These are phyloP conservation scores for Netelia fuscicornis DNA, from an alignment of 2,888 invertebrate genomes.

Conservation along the genomic window DNA sequence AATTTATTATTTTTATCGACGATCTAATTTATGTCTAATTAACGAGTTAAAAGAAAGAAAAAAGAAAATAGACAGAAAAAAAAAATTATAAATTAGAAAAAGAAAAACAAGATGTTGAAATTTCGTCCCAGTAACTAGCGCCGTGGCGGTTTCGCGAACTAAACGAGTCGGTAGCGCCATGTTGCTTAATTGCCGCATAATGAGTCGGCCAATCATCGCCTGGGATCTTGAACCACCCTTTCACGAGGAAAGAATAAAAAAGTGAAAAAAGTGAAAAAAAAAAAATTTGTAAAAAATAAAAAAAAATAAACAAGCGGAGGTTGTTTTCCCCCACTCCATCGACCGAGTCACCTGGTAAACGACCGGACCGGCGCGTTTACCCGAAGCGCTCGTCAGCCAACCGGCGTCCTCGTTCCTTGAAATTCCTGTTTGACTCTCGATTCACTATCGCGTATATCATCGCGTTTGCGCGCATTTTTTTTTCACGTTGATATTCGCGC, in stretches of 20 bases:
- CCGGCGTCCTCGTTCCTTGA: constrained; percentile 59
- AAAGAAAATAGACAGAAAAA: background rate
- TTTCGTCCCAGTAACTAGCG: constrained; percentile 73
- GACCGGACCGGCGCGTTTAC: constrained; percentile 46
- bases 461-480: background rate
- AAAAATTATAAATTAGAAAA: background rate
- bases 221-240: constrained; percentile 64
- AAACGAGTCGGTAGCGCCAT: constrained; percentile 74
- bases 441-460: constrained; percentile 36
- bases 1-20: too few species aligned
- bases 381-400: constrained; percentile 56
- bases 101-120: background rate
- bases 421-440: constrained; percentile 58
- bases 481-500: too few species aligned
- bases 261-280: background rate
- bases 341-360: constrained; percentile 21
- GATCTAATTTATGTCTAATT: too few species aligned
- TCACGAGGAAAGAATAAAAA: constrained; percentile 26
- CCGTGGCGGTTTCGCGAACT: constrained; percentile 70
- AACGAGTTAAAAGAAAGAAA: too few species aligned
- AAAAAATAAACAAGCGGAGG: constrained; percentile 45
- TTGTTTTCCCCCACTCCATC: constrained; percentile 55
- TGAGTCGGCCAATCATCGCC: constrained; percentile 72
- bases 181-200: constrained; percentile 76
- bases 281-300: background rate